A percentile compares a stretch with the other conserved stretches of the same genome.
These are phyloP conservation scores for Eueides isabella DNA, from an alignment of 1,140 invertebrate genomes.

Conservation along the genomic window DNA sequence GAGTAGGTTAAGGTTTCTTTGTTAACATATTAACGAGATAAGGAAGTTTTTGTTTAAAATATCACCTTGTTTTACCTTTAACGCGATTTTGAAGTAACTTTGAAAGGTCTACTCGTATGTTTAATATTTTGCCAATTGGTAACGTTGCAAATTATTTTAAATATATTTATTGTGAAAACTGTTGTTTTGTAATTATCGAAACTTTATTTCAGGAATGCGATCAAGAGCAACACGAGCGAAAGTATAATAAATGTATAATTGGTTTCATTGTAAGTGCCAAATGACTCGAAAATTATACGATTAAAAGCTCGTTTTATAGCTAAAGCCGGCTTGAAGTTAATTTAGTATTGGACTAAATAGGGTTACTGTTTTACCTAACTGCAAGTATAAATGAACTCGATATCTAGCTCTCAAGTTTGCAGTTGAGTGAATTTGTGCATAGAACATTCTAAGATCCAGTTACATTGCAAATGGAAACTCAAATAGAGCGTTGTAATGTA, in stretches of 20 bases:
- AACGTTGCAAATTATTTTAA: neutral
- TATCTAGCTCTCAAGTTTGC: slow-evolving; percentile 45
- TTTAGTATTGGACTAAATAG: slow-evolving; percentile 30
- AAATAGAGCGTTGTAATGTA: slow-evolving; percentile 46
- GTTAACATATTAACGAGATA: slow-evolving; percentile 2
- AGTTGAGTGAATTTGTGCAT: slow-evolving; percentile 41
- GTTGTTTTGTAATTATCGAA: neutral
- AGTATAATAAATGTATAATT: slow-evolving; percentile 23
- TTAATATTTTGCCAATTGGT: slow-evolving; percentile 6
- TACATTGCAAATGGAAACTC: slow-evolving; percentile 43
- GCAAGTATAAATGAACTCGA: slow-evolving; percentile 23
- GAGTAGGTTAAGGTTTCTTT: slow-evolving; percentile 32
- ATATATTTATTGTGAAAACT: neutral
- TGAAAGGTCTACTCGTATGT: neutral
- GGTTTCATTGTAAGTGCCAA: slow-evolving; percentile 32
- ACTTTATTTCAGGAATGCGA: neutral
- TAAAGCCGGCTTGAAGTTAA: slow-evolving; percentile 19
- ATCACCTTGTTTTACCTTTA: slow-evolving; percentile 13
- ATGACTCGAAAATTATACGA: slow-evolving; percentile 22
- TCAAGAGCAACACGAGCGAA: neutral
- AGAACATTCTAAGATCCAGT: slow-evolving; percentile 41
- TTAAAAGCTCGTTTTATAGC: slow-evolving; percentile 33
- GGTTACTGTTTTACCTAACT: slow-evolving; percentile 23
- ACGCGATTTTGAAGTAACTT: neutral
- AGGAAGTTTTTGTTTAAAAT: neutral